Evolutionary conservation across 2,113 vertebrate species (phyloP).

Genomic region (rat (Rattus norvegicus)): GRCr8 NC_086034.1:40678501-40679000

Average conservation of each 20-base stretch:
- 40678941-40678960: neutral
- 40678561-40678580: neutral
- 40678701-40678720: neutral
- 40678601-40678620: neutral
- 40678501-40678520: neutral
- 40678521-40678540: neutral
- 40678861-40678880: neutral
- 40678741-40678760: neutral
- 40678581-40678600: neutral
- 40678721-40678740: neutral
- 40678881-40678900: neutral
- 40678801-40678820: neutral
- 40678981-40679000: neutral
- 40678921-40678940: neutral
- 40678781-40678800: neutral
- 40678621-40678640: neutral
- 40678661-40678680: neutral
- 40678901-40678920: neutral
- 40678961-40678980: constrained; percentile 27
- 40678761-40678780: neutral
- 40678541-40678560: neutral
- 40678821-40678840: neutral
- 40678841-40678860: neutral
- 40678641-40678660: neutral
- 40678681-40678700: fast-evolving